Evolutionary conservation across 1,140 invertebrate species (phyloP).

Genomic region (Patella vulgata): DNA sequence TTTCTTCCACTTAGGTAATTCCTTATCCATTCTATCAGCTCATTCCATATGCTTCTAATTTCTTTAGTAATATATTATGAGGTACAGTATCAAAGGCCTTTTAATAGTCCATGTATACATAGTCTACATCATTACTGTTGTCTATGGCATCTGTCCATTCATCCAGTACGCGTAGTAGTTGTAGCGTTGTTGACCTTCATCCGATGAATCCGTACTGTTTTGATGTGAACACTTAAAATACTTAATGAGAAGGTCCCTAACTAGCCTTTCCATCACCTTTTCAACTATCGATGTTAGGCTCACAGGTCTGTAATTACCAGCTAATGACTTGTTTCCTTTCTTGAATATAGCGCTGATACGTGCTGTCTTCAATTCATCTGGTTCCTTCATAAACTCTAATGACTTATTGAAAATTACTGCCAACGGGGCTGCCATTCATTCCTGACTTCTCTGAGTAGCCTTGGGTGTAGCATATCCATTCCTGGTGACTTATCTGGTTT

Average conservation of each 20-base stretch:
- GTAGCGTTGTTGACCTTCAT: slow-evolving; percentile 12
- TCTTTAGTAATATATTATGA: neutral
- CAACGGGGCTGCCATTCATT: too few relatives aligned
- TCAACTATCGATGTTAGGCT: slow-evolving; percentile 36
- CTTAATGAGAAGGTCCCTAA: slow-evolving; percentile 31
- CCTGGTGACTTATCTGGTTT: too few relatives aligned
- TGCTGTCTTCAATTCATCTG: slow-evolving; percentile 28
- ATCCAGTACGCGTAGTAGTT: slow-evolving; percentile 10
- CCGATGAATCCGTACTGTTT: slow-evolving; percentile 8
- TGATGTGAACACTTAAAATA: too few relatives aligned
- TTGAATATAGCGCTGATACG: slow-evolving; percentile 25
- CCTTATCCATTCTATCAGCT: slow-evolving; percentile 29
- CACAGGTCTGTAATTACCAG: slow-evolving; percentile 34
- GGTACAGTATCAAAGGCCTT: too few relatives aligned
- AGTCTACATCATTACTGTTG: neutral
- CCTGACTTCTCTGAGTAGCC: too few relatives aligned
- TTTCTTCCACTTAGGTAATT: slow-evolving; percentile 21
- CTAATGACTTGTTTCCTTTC: slow-evolving; percentile 31
- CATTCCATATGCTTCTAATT: slow-evolving; percentile 5
- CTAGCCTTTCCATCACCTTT: slow-evolving; percentile 41
- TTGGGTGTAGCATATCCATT: too few relatives aligned
- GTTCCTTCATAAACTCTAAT: slow-evolving; percentile 12
- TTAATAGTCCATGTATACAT: too few relatives aligned
- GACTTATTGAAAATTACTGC: too few relatives aligned
- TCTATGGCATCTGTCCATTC: slow-evolving; percentile 17